Evolutionary conservation across 92 coral and sea anemone genomes (phyloP), one percentile per base, ranked within the genome.

Genomic region (Scolanthus callimorphus): DNA sequence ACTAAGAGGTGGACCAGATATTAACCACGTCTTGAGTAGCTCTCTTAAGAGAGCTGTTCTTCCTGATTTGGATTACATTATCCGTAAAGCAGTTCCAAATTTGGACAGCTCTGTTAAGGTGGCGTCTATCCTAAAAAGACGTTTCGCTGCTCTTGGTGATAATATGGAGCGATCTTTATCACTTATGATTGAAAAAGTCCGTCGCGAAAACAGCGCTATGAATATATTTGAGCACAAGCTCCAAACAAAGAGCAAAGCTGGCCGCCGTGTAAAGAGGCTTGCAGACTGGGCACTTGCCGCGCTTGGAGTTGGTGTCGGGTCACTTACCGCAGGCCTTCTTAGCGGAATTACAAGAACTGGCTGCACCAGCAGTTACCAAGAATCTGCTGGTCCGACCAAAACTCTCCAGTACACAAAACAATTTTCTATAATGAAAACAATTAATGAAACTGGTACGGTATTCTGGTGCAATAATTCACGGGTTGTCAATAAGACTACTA

Each of bases 1-100:
- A 20, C 52, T 67, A 25, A 39, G 74, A 54, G 63, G 63, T 11
- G 25, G 49, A 10, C 31, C 20, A 12, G 31, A 47, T 55, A 55
- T 67, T 20, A 50, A 55, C 21, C n/a, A 20, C 6, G 8, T 29
- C 11, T 25, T 67, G 26, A 55, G 62, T 15, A 11, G 29, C 22
- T n/a, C 24, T 1, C 23, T 67, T 10, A 38, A 29, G 17, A 19
- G 43, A 0, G 39, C 57, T 67, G 54, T 39, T 23, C 27, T 23
- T n/a, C 74, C 63, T 2, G 27, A 17, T 29, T 10, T 55, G 11
- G 27, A 43, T 10, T 20, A 23, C 23, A 55, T 67, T 10, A 0
- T 67, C 13, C 27, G 44, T 20, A 25, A 43, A 25, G 31, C 19
- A 0, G 4, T 31, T 54, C 54, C 61, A 27, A 45, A 38, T 8